A percentile compares a stretch with the other conserved stretches of the same genome.
Evolutionary conservation across 1,140 invertebrate genomes (phyloP).

Genomic region (Pseudomyrmex flavicornis): DNA sequence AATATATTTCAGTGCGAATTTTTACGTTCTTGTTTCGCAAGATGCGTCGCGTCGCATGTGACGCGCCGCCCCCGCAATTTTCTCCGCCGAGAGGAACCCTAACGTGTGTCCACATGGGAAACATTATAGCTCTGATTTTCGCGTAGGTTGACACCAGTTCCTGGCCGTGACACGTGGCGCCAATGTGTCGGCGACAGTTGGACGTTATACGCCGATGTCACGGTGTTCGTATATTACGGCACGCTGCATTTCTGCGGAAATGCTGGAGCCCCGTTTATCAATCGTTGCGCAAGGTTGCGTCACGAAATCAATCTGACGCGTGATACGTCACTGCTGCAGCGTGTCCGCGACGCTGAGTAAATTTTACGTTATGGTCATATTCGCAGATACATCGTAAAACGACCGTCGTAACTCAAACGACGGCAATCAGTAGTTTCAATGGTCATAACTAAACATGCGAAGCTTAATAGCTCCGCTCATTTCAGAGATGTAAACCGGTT

Average conservation of each 20-base stretch:
- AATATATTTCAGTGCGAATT: background rate
- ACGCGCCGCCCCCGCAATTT: conserved; percentile 71
- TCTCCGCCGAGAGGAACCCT: conserved; percentile 64
- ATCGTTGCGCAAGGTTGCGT: conserved; percentile 31
- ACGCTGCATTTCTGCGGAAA: conserved; percentile 62
- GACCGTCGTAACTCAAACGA: conserved; percentile 40
- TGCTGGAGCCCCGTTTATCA: conserved; percentile 48
- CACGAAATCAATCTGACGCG: conserved; percentile 57
- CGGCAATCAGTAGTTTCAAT: conserved; percentile 45
- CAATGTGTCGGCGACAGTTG: conserved; percentile 72
- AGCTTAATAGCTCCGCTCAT: conserved; percentile 33
- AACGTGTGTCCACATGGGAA: conserved; percentile 37
- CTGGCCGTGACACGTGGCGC: conserved; percentile 72
- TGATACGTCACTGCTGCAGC: conserved; percentile 18
- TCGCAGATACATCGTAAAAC: conserved; percentile 18
- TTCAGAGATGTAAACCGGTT: conserved; percentile 50
- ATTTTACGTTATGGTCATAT: conserved; percentile 13
- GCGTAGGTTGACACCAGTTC: conserved; percentile 72
- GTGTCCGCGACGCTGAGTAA: conserved; percentile 17
- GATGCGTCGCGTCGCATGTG: conserved; percentile 61
- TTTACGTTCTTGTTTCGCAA: conserved; percentile 68
- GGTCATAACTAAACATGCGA: conserved; percentile 14
- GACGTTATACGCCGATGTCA: conserved; percentile 68
- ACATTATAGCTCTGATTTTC: conserved; percentile 73
- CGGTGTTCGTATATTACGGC: conserved; percentile 58